Evolutionary conservation across 2,888 invertebrate genomes (phyloP), one percentile per base, ranked within the genome.

Genomic region (Brachylomia viminalis): DNA sequence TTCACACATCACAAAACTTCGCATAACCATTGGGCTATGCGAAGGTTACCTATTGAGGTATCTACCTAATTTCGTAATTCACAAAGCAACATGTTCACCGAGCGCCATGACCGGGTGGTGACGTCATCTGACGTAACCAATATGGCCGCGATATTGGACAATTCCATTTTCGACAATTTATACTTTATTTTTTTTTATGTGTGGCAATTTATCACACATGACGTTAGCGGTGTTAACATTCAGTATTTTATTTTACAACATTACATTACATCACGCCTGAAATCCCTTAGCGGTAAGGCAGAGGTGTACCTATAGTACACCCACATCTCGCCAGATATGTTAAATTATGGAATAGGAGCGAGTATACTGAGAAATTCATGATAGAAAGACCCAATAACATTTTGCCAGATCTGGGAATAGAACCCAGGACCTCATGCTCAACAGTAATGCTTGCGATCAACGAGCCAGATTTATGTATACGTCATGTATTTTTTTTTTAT

Each of bases 161-260:
- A 85, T 87, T 85, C 86, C 87, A 88, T 86, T 88, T 85, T 86
- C 80, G 80, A 83, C 86, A 86, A 84, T 81, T 86, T 79, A 82
- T 80, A 85, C 82, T n/a, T n/a, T 83, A 76, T 67, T 84, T 86
- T 87, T 33, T 52, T 27, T 1, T 87, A 79, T 79, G 13, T 45
- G 64, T 65, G 70, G 68, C 79, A 72, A 87, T 89, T 89, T 84
- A 81, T 86, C 82, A 86, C 76, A 68, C 62, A 15, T 54, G 30
- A 17, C 71, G 79, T 38, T 66, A 47, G 64, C 52, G 61, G 52
- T 65, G 47, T 62, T 42, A 23, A 62, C 20, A 27, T 68, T 71
- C 23, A n/a, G 30, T 52, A 15, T 27, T 59, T 75, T 49, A 58
- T 49, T 71, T 71, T 56, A 33, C n/a, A n/a, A 47, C 13, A 8